Evolutionary conservation across 2,113 vertebrate genomes (phyloP).

Genomic region (Cyanoramphus novaezelandiae): DNA sequence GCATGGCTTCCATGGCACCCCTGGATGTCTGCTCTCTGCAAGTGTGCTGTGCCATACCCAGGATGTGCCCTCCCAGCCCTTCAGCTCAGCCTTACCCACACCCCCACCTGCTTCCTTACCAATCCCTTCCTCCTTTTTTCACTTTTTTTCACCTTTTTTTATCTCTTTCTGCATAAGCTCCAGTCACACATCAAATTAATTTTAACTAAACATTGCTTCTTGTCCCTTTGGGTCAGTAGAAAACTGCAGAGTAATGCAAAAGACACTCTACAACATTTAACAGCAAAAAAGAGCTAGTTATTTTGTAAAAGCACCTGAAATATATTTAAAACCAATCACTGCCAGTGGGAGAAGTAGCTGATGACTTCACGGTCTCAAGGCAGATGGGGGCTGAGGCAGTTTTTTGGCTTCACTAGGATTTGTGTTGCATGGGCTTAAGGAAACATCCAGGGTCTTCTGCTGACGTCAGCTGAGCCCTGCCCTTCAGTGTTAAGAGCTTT

Average conservation of each 20-base stretch:
- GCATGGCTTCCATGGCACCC: not conserved
- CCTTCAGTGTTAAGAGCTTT: not conserved
- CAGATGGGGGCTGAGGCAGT: not conserved
- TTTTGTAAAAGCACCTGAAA: conserved; percentile 43
- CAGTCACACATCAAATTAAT: not conserved
- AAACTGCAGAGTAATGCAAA: conserved; percentile 66
- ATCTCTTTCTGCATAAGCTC: not conserved
- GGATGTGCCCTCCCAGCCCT: not conserved
- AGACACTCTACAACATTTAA: conserved; percentile 60
- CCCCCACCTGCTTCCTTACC: not conserved
- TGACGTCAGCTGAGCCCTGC: not conserved
- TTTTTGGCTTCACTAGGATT: not conserved
- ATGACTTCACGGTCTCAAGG: not conserved
- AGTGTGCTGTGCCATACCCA: fast-evolving
- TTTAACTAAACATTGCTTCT: conserved; percentile 51
- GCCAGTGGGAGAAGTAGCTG: not conserved
- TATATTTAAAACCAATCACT: not conserved
- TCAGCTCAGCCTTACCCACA: not conserved
- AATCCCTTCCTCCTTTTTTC: not conserved
- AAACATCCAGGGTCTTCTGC: not conserved
- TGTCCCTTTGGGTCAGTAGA: conserved; percentile 56
- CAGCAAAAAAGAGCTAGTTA: conserved; percentile 51
- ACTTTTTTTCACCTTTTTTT: not conserved
- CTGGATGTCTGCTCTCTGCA: not conserved
- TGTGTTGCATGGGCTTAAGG: not conserved